Base-by-base conservation (phyloP, 2,797 vertebrate species). In the Busarellus nigricollis region DNA sequence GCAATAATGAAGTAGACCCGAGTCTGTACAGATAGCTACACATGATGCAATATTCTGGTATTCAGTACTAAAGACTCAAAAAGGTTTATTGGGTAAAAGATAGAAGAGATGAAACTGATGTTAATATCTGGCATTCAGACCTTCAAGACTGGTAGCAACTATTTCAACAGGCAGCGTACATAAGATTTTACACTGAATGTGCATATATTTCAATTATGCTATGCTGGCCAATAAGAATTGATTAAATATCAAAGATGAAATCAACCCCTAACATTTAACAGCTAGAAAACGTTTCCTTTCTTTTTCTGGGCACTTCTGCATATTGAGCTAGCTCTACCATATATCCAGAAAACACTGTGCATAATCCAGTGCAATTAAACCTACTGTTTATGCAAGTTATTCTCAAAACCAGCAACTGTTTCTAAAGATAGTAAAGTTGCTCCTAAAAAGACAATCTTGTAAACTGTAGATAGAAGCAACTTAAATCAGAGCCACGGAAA, bases 281-380 rank as follows among this genome's bases (percentile, higher is more conserved):
- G 40, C 24, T 50, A 77, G 35, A 74, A 95, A 93, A 83, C 11
- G 6, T 55, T 70, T 76, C 15, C 21, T 82, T 83, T 61, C 20
- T 42, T 88, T 50, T 90, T 83, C 50, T 82, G 42, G 42, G 45
- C 5, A 50, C 15, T 89, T 95, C 35, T 87, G 33, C 50, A 26
- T 70, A 65, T 44, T 63, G 55, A 95, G 37, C 19, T 54, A 91
- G 47, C 21, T 83, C 37, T 86, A 33, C 31, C 22, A 35, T 21
- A 71, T 61, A 94, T 74, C 24, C 58, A 74, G 76, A 87, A 96
- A 93, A 58, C 24, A 55, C 17, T 86, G 45, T 91, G 62, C 85
- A 81, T 81, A 94, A 94, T 94, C 58, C 58, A 78, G 24, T 70
- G 58, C 45, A 95, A 95, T 88, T 91, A 83, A 91, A 79, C 19